Conservation (phyloP, 2,797 vertebrate genomes). For the Sebastes iracundus region DNA sequence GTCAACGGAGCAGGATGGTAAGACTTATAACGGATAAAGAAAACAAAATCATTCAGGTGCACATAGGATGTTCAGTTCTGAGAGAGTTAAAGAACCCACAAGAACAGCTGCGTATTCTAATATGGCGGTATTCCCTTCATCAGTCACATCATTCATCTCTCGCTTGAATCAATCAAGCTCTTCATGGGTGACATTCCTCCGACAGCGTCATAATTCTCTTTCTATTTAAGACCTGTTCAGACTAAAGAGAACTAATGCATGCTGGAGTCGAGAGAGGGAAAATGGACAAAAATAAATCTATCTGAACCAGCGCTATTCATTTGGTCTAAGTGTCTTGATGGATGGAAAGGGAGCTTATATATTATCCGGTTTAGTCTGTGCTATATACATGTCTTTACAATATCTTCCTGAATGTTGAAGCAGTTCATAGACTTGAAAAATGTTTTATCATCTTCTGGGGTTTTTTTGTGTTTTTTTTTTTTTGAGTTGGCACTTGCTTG, state of each 20-base stretch:
- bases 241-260: conserved; percentile 78
- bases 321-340: conserved; percentile 95
- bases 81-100: conserved; percentile 49
- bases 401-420: conserved; percentile 99
- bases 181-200: conserved; percentile 50
- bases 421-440: conserved; percentile 98
- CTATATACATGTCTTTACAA: conserved; percentile 99
- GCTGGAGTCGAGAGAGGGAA: conserved; percentile 67
- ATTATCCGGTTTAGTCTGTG: conserved; percentile 99
- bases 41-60: conserved; percentile 32
- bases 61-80: conserved; percentile 47
- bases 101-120: conserved; percentile 55
- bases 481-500: conserved; percentile 96
- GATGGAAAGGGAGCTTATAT: conserved; percentile 97
- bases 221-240: conserved; percentile 79
- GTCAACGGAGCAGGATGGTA: conserved; percentile 57
- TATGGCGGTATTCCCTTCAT: conserved; percentile 41
- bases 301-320: conserved; percentile 91
- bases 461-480: conserved; percentile 68
- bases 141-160: conserved; percentile 49
- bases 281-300: conserved; percentile 83
- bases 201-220: conserved; percentile 42
- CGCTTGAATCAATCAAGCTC: conserved; percentile 52
- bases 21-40: conserved; percentile 42
- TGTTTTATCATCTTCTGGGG: conserved; percentile 67